phyloP scores from a whole-genome alignment of 2,797 vertebrate genomes.

The Esox lucius region DNA sequence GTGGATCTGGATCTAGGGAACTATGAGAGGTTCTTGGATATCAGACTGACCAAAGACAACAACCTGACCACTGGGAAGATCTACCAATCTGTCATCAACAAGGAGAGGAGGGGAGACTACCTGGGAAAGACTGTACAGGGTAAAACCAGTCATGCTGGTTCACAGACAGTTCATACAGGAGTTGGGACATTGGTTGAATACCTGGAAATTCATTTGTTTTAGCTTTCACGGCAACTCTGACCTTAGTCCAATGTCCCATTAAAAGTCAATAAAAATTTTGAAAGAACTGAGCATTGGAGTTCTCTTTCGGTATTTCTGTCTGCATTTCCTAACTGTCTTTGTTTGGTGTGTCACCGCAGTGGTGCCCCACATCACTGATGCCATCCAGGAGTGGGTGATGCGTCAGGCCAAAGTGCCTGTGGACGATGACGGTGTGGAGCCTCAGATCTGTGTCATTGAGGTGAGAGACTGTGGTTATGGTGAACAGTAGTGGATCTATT shows the following conservation, averaged over 20 bases:
- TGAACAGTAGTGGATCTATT: background rate
- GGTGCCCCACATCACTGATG: constrained; percentile 97
- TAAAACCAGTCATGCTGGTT: constrained; percentile 50
- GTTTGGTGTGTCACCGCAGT: constrained; percentile 66
- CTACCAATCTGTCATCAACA: constrained; percentile 96
- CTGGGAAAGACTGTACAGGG: constrained; percentile 97
- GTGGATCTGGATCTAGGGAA: constrained; percentile 96
- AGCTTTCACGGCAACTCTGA: background rate
- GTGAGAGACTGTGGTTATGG: constrained; percentile 56
- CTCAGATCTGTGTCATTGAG: constrained; percentile 97
- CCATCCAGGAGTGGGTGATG: constrained; percentile 97
- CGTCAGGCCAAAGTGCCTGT: constrained; percentile 89
- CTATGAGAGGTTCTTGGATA: constrained; percentile 95
- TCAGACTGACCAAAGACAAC: constrained; percentile 92
- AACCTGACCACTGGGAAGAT: constrained; percentile 97
- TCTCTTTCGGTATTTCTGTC: background rate
- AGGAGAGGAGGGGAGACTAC: constrained; percentile 94
- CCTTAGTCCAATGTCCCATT: background rate
- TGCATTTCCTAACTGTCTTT: background rate
- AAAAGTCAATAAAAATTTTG: background rate
- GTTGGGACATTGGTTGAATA: background rate
- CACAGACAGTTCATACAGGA: background rate
- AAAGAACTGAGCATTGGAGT: background rate
- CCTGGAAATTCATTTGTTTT: background rate
- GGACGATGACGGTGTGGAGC: constrained; percentile 87